Conservation (phyloP, 2,113 vertebrate species). For the Uria lomvia region DNA sequence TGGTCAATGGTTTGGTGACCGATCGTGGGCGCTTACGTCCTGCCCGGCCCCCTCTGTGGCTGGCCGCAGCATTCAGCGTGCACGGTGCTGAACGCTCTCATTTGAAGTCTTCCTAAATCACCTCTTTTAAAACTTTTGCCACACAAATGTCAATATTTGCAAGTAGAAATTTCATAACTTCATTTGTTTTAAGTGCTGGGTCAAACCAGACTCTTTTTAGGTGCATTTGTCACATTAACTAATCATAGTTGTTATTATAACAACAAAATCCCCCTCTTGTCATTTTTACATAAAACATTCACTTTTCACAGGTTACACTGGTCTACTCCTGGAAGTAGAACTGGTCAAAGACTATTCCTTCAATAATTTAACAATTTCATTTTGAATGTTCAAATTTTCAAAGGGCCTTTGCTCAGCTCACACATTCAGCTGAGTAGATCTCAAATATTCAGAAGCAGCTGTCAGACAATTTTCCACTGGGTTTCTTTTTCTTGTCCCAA, state of each 20-base stretch:
- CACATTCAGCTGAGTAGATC: neutral
- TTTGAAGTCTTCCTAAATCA: neutral
- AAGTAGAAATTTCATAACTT: neutral
- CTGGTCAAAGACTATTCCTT: neutral
- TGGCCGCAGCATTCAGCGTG: neutral
- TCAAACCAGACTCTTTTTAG: neutral
- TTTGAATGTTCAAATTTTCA: neutral
- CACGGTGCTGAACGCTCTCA: rapidly evolving
- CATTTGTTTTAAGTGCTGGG: neutral
- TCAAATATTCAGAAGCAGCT: slow-evolving; percentile 28
- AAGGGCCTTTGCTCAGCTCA: neutral
- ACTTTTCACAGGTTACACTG: neutral
- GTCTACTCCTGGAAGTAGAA: neutral
- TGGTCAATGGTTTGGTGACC: neutral
- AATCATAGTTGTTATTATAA: neutral
- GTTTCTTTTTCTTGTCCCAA: neutral
- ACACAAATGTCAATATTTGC: neutral
- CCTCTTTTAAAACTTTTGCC: neutral
- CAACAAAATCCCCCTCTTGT: neutral
- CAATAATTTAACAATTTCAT: neutral
- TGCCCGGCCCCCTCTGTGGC: neutral
- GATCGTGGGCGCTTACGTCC: rapidly evolving
- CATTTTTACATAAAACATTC: neutral
- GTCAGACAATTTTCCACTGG: slow-evolving; percentile 32
- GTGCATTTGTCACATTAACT: neutral